A percentile compares a stretch with the other conserved stretches of the same genome.
phyloP scores from a whole-genome alignment of 2,888 invertebrate genomes.

The Tipula confusa region DNA sequence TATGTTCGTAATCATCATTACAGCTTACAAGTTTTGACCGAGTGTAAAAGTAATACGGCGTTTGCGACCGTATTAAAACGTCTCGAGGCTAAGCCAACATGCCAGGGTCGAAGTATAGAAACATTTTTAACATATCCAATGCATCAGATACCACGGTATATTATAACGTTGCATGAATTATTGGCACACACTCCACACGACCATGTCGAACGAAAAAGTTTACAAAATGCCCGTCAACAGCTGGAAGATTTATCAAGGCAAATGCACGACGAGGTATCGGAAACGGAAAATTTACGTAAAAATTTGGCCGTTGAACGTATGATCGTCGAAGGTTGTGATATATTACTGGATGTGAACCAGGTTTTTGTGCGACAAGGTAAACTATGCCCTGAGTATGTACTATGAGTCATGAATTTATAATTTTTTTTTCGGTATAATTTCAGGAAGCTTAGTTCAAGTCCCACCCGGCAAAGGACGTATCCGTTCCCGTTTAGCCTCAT shows the following conservation, averaged over 20 bases:
- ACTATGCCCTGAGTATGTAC: not conserved
- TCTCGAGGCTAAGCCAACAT: conserved; percentile 78
- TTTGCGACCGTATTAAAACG: conserved; percentile 75
- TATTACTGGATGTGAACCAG: conserved; percentile 86
- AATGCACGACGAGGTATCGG: conserved; percentile 63
- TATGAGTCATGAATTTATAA: not conserved
- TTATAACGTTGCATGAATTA: conserved; percentile 83
- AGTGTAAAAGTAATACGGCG: conserved; percentile 79
- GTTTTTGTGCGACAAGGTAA: conserved; percentile 87
- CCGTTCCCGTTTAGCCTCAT: conserved; percentile 57
- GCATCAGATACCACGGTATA: conserved; percentile 92
- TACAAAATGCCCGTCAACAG: conserved; percentile 82
- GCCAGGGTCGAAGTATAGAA: conserved; percentile 80
- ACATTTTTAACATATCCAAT: conserved; percentile 89
- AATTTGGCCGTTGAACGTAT: conserved; percentile 88
- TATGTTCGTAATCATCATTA: conserved; percentile 93
- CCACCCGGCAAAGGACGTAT: conserved; percentile 55
- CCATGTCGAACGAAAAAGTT: conserved; percentile 84
- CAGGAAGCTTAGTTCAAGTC: conserved; percentile 73
- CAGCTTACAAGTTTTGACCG: conserved; percentile 85
- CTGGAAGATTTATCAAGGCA: conserved; percentile 70
- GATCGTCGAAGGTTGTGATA: conserved; percentile 92
- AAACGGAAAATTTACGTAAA: conserved; percentile 86
- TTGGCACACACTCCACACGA: conserved; percentile 90
- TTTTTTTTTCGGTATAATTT: not conserved